phyloP scores from a whole-genome alignment of 1,140 invertebrate genomes.

The Apis dorsata region DNA sequence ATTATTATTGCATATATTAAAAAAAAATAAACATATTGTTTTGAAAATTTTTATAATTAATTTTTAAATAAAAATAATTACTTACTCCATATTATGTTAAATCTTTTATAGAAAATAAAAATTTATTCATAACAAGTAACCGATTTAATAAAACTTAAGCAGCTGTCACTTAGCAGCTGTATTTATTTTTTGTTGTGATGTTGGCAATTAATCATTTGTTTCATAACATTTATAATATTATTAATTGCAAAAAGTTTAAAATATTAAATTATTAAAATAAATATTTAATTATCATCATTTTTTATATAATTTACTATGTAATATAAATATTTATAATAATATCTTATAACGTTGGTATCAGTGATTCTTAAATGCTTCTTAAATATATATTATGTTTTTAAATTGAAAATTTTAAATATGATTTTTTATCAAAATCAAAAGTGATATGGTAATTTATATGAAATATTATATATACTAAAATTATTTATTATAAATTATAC shows the following conservation, averaged over 20 bases:
- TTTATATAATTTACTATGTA: neutral
- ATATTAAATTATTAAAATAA: neutral
- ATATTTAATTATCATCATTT: neutral
- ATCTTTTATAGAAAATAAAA: constrained; percentile 25
- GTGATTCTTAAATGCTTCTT: neutral
- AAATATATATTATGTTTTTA: neutral
- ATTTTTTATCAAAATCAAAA: neutral
- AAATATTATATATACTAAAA: constrained; percentile 10
- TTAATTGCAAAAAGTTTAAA: neutral
- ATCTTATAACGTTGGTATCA: constrained; percentile 7
- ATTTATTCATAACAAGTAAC: constrained; percentile 20
- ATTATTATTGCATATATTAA: neutral
- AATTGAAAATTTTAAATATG: neutral
- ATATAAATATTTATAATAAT: neutral
- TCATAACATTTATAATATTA: neutral
- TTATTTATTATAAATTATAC: constrained; percentile 18
- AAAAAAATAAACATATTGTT: neutral
- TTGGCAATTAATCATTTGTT: constrained; percentile 28
- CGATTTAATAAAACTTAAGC: constrained; percentile 39
- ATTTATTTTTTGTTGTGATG: constrained; percentile 34
- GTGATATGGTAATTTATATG: no score
- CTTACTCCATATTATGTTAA: constrained; percentile 51
- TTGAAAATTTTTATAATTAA: neutral
- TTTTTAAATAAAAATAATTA: neutral
- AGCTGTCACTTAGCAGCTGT: constrained; percentile 64